These are phyloP conservation scores for Xestia xanthographa DNA, from an alignment of 2,888 invertebrate genomes.

Conservation along the genomic window DNA sequence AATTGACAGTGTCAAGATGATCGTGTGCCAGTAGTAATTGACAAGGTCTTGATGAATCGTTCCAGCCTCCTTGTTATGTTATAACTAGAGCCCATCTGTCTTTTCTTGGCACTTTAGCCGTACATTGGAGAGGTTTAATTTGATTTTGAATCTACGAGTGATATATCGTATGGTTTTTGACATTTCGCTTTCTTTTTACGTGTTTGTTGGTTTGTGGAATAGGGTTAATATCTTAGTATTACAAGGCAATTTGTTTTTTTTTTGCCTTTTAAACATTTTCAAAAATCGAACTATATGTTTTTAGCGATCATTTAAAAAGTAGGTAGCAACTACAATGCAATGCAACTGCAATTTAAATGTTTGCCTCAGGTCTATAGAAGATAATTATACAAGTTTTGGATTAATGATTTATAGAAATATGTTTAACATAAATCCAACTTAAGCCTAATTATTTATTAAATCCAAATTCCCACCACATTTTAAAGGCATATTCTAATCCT, in stretches of 20 bases:
- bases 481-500: slow-evolving; percentile 10
- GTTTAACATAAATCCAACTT: slow-evolving; percentile 26
- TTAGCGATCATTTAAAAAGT: neutral
- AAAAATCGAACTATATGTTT: too few species aligned
- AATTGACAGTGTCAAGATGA: slow-evolving; percentile 81
- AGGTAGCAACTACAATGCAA: too few species aligned
- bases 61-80: slow-evolving; percentile 86
- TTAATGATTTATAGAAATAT: slow-evolving; percentile 9
- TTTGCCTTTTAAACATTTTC: neutral
- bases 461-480: slow-evolving; percentile 30
- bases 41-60: slow-evolving; percentile 89
- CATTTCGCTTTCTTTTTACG: slow-evolving; percentile 72
- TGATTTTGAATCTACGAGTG: slow-evolving; percentile 80
- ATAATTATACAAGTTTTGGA: neutral
- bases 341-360: too few species aligned
- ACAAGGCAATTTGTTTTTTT: neutral
- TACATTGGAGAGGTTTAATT: slow-evolving; percentile 80
- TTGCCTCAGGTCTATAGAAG: neutral
- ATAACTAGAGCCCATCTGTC: slow-evolving; percentile 84
- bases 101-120: slow-evolving; percentile 76
- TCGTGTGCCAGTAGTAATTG: slow-evolving; percentile 85
- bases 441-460: slow-evolving; percentile 27
- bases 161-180: slow-evolving; percentile 77
- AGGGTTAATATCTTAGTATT: slow-evolving; percentile 36
- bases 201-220: slow-evolving; percentile 54